These are phyloP conservation scores for Siniperca chuatsi DNA, from an alignment of 2,113 vertebrate genomes.

Conservation along the genomic window DNA sequence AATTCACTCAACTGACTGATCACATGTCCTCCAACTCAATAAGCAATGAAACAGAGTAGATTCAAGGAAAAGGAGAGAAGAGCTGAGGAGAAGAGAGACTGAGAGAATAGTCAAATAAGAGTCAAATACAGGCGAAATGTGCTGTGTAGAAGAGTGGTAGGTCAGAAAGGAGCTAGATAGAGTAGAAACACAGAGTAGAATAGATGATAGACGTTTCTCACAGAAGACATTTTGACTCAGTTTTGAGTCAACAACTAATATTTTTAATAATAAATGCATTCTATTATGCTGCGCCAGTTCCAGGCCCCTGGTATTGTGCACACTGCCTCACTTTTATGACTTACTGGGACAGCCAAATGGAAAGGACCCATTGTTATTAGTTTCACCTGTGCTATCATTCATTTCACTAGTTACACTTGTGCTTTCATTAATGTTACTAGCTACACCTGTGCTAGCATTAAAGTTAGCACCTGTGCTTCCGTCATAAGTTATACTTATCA, in stretches of 20 bases:
- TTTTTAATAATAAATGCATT: background rate
- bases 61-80: background rate
- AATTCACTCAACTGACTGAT: slow-evolving; percentile 59
- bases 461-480: no score
- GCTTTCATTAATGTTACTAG: no score
- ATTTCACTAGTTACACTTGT: no score
- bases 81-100: background rate
- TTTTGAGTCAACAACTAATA: background rate
- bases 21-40: slow-evolving; percentile 49
- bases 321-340: background rate
- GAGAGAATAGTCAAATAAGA: background rate
- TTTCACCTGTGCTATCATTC: no score
- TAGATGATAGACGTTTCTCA: background rate
- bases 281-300: background rate
- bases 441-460: no score
- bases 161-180: no score
- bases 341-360: background rate
- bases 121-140: background rate
- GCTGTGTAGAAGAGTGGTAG: background rate
- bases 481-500: no score
- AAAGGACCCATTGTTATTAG: background rate
- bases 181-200: background rate
- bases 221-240: background rate
- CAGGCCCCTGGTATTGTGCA: background rate
- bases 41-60: slow-evolving; percentile 8